Evolutionary conservation across 2,888 invertebrate species (phyloP), one percentile per base, ranked within the genome.

Genomic region (Pseudolycoriella hygida): DNA sequence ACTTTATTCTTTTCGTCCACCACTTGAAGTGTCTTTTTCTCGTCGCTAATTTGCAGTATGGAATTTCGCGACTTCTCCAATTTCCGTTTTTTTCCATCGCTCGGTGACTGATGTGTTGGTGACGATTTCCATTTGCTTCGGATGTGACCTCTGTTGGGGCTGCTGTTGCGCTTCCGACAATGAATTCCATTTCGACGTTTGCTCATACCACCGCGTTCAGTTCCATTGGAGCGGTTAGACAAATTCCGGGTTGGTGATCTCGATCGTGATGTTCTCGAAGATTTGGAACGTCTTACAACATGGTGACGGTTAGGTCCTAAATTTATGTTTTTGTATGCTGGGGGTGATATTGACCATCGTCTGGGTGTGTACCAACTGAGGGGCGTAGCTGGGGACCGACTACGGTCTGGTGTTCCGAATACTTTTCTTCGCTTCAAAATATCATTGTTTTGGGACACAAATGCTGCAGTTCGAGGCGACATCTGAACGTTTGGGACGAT

Each of bases 391-490:
- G 46, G 40, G 30, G 44, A 37, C 5, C 41, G 32, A 38, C 37
- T 42, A 18, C 30, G 40, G 3, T 46, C 47, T 3, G 51, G 48
- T 5, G 47, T 25, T 17, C 46, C 48, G 38, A 47, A 50, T 2
- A 46, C 49, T 38, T 51, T 50, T 18, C 51, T 32, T 39, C 51
- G 47, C 46, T 49, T 48, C 17, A 53, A 45, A 17, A 51, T 53
- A 32, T 48, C 49, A 38, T 51, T 52, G 42, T 53, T 53, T 47
- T 51, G 46, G 1, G 47, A 46, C 4, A 53, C 53, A 47, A 53
- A 53, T 3, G 53, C 53, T 17, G 51, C 47, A 47, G 50, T 53
- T 2, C 53, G 44, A 1, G 53, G 53, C 3, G 52, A 52, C 19
- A 53, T 43, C 19, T 51, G 52, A 3, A 52, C 50, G 40, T 48